Conservation (phyloP, 2,888 invertebrate genomes). For the Eledona agricola region DNA sequence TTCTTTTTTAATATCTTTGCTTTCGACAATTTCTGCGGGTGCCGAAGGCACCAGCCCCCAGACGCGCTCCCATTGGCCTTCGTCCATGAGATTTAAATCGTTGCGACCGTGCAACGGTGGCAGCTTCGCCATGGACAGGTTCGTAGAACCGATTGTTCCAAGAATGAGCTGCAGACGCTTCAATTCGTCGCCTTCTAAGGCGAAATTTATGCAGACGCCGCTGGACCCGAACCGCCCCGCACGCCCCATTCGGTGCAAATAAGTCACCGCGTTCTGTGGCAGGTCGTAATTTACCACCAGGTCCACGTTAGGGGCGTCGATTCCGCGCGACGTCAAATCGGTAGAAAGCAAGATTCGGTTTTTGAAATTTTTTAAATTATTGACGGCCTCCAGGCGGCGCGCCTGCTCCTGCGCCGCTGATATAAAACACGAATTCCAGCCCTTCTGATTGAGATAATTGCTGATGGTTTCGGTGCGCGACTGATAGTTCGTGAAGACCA, state of each 20-base stretch:
- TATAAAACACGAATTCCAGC: slow-evolving; percentile 83
- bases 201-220: slow-evolving; percentile 81
- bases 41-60: slow-evolving; percentile 42
- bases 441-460: slow-evolving; percentile 73
- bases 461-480: slow-evolving; percentile 82
- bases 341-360: slow-evolving; percentile 90
- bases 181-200: slow-evolving; percentile 73
- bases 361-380: slow-evolving; percentile 79
- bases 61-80: slow-evolving; percentile 48
- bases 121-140: slow-evolving; percentile 64
- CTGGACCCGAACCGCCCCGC: slow-evolving; percentile 93
- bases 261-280: slow-evolving; percentile 81
- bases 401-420: slow-evolving; percentile 83
- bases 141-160: slow-evolving; percentile 65
- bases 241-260: slow-evolving; percentile 94
- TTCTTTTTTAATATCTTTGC: slow-evolving; percentile 36
- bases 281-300: slow-evolving; percentile 92
- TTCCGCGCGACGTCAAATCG: slow-evolving; percentile 90
- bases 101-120: slow-evolving; percentile 54
- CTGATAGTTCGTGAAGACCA: slow-evolving; percentile 92
- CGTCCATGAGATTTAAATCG: slow-evolving; percentile 53
- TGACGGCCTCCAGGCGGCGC: slow-evolving; percentile 78
- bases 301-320: slow-evolving; percentile 93
- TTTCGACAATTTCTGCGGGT: background rate
- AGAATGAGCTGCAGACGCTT: slow-evolving; percentile 68